Evolutionary conservation across 1,140 invertebrate species (phyloP).

Genomic region (Temnothorax curvispinosus): DNA sequence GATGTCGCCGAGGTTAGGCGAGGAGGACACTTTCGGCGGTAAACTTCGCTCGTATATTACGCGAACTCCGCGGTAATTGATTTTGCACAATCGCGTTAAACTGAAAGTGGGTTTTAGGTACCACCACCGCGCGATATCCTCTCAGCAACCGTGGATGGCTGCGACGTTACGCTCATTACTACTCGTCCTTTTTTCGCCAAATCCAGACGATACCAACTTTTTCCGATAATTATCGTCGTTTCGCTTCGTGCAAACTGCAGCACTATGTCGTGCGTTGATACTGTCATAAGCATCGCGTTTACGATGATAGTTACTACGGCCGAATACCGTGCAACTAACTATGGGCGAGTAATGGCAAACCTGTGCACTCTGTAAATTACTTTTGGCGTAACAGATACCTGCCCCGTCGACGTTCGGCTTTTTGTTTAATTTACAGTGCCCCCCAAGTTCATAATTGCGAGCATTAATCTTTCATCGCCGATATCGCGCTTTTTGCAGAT

Average conservation of each 20-base stretch:
- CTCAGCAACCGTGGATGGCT: not conserved
- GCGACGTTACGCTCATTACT: slow-evolving; percentile 19
- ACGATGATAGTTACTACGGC: not conserved
- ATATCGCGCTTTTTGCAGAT: slow-evolving; percentile 24
- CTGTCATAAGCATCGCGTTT: slow-evolving; percentile 18
- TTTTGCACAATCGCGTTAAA: slow-evolving; percentile 62
- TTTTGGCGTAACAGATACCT: slow-evolving; percentile 29
- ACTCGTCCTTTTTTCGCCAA: slow-evolving; percentile 25
- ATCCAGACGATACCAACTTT: slow-evolving; percentile 50
- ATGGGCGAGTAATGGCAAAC: slow-evolving; percentile 4
- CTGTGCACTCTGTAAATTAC: slow-evolving; percentile 42
- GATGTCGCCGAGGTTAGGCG: slow-evolving; percentile 13
- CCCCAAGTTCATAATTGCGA: slow-evolving; percentile 42
- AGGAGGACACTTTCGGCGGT: slow-evolving; percentile 60
- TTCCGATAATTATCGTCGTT: slow-evolving; percentile 54
- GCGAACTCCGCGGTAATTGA: slow-evolving; percentile 55
- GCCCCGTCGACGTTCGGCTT: slow-evolving; percentile 9
- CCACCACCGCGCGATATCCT: slow-evolving; percentile 14
- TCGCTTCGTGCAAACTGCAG: not conserved
- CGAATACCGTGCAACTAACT: not conserved
- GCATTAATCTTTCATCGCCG: slow-evolving; percentile 52
- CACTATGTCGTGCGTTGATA: slow-evolving; percentile 7
- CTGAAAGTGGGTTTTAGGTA: slow-evolving; percentile 54
- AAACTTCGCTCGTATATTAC: slow-evolving; percentile 59
- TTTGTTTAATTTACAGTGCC: slow-evolving; percentile 35